Evolutionary conservation across 35 echinoderm and acorn worm genomes (phyloP).

Genomic region (Hemicentrotus pulcherrimus): DNA sequence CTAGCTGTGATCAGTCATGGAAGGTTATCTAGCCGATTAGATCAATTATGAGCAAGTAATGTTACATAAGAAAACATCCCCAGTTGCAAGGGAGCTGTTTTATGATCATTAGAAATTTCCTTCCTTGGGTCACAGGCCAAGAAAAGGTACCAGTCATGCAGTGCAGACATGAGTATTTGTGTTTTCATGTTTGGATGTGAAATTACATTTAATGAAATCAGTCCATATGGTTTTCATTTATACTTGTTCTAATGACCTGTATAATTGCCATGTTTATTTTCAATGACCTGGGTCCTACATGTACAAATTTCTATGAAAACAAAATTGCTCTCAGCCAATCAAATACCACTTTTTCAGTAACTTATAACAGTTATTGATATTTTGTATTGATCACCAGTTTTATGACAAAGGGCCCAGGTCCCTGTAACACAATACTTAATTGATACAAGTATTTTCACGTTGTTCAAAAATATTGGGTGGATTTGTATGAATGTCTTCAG

Average conservation of each 20-base stretch:
- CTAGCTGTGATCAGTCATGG: not conserved
- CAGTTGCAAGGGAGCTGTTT: not conserved
- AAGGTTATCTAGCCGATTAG: not conserved
- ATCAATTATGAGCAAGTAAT: not conserved
- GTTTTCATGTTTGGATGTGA: not conserved
- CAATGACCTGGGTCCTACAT: too few relatives aligned
- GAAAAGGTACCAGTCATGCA: not conserved
- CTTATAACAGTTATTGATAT: too few relatives aligned
- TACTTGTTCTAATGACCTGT: too few relatives aligned
- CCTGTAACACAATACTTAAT: too few relatives aligned
- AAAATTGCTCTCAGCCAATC: too few relatives aligned
- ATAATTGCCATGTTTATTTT: too few relatives aligned
- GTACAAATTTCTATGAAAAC: too few relatives aligned
- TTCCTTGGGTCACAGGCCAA: not conserved
- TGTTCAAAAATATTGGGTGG: not conserved
- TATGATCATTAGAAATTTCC: not conserved
- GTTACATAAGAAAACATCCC: not conserved
- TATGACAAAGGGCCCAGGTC: too few relatives aligned
- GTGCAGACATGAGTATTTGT: not conserved
- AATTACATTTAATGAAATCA: not conserved
- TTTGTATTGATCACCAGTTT: too few relatives aligned
- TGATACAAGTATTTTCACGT: not conserved
- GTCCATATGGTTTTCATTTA: not conserved
- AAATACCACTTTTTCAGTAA: too few relatives aligned
- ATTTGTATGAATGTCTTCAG: not conserved